Conservation (phyloP, 92 coral and sea anemone genomes). For the Hydrozoanthus gracilis region DNA sequence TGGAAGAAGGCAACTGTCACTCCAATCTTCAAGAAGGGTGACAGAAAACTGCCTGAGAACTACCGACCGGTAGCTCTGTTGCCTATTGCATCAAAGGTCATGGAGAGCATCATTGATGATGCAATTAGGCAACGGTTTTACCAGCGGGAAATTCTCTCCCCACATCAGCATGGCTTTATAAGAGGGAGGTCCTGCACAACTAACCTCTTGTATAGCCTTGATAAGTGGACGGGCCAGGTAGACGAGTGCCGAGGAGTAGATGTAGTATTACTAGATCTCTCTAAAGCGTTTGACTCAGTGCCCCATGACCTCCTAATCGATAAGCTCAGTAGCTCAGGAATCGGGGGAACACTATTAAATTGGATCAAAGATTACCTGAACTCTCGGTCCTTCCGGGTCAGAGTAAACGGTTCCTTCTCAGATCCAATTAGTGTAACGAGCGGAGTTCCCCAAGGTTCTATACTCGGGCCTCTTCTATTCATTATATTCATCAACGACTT, state of each 20-base stretch:
- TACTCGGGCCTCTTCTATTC: background rate
- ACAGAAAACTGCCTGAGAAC: too few relatives aligned
- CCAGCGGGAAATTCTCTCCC: background rate
- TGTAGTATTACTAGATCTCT: background rate
- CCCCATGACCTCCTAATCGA: background rate
- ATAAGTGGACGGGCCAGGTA: background rate
- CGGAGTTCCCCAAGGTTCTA: background rate
- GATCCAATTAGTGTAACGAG: background rate
- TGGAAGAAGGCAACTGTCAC: too few relatives aligned
- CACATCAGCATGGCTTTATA: background rate
- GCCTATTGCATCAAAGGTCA: too few relatives aligned
- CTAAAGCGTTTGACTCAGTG: background rate
- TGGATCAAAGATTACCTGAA: background rate
- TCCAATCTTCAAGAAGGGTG: too few relatives aligned
- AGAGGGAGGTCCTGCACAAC: background rate
- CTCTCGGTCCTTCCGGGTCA: background rate
- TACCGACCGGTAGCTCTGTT: too few relatives aligned
- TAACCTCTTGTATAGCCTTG: background rate
- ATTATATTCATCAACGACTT: background rate
- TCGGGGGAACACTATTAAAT: rapidly evolving
- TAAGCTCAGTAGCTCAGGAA: background rate
- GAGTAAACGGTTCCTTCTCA: background rate
- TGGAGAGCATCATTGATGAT: too few relatives aligned
- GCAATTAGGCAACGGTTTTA: too few relatives aligned
- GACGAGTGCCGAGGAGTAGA: background rate